Conservation (phyloP, 2,888 invertebrate genomes). For the Keiferia lycopersicella region DNA sequence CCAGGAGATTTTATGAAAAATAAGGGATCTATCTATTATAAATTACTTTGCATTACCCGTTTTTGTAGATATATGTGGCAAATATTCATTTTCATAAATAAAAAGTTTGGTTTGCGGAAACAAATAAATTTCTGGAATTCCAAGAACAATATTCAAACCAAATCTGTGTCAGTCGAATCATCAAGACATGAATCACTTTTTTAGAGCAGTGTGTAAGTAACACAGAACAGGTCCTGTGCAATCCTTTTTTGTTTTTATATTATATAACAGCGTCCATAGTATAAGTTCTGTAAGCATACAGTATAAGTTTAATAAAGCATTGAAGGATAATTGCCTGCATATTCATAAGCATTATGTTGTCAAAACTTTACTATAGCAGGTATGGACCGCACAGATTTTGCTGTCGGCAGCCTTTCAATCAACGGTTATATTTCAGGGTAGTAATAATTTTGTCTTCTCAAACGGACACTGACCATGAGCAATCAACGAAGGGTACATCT, state of each 20-base stretch:
- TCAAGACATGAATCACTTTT: conserved; percentile 41
- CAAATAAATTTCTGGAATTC: conserved; percentile 29
- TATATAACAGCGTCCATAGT: too few species aligned
- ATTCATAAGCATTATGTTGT: conserved; percentile 45
- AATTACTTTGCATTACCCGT: too few species aligned
- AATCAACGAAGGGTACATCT: conserved; percentile 49
- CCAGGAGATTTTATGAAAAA: too few species aligned
- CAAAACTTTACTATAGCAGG: conserved; percentile 43
- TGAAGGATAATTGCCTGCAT: conserved; percentile 45
- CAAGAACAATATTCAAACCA: conserved; percentile 36
- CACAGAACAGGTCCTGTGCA: not conserved
- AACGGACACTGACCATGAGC: conserved; percentile 41
- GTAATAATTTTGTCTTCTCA: conserved; percentile 40
- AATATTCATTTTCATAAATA: conserved; percentile 3
- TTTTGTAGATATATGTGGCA: too few species aligned
- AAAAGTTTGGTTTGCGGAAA: not conserved
- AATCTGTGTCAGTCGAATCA: conserved; percentile 47
- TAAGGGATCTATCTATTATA: too few species aligned
- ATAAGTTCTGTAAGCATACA: not conserved
- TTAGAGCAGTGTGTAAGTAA: conserved; percentile 25
- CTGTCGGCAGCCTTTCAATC: conserved; percentile 57
- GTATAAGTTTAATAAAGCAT: conserved; percentile 14
- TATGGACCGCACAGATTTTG: conserved; percentile 49
- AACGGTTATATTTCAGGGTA: conserved; percentile 49
- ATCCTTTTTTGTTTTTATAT: not conserved